Percentiles rank a stretch among this genome's conserved stretches.
These are phyloP conservation scores for Lochmaea crataegi DNA, from an alignment of 2,888 invertebrate genomes.

Conservation along the genomic window DNA sequence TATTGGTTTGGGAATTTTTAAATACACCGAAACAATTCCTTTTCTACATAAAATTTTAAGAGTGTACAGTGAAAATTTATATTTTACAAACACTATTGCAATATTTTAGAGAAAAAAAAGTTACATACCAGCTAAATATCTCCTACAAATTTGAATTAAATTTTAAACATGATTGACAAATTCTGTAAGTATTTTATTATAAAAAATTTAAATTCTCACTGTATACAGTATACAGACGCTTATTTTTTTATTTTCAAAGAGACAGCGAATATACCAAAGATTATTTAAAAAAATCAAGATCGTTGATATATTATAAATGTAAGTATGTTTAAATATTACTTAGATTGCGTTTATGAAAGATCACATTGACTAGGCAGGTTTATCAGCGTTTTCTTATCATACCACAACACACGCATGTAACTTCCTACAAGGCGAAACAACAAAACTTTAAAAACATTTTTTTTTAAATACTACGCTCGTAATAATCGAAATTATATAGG, in stretches of 20 bases:
- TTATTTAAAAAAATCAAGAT: conserved; percentile 38
- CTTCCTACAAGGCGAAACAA: conserved; percentile 28
- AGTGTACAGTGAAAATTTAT: neutral
- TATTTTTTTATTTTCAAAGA: conserved; percentile 33
- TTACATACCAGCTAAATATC: too few species aligned
- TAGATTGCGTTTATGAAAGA: conserved; percentile 55
- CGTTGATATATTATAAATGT: conserved; percentile 49
- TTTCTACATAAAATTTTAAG: neutral
- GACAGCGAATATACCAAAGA: conserved; percentile 37
- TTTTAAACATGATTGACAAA: too few species aligned
- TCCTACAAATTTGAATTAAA: too few species aligned
- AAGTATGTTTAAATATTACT: conserved; percentile 52
- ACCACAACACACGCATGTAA: conserved; percentile 48
- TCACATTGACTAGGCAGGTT: conserved; percentile 56
- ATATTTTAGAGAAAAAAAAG: too few species aligned
- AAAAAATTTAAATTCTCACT: conserved; percentile 11
- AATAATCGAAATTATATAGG: too few species aligned
- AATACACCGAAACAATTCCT: conserved; percentile 13
- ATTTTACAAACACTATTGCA: too few species aligned
- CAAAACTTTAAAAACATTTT: conserved; percentile 18
- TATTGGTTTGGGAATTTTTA: conserved; percentile 9
- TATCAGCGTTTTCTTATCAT: conserved; percentile 53
- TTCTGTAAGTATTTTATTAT: neutral
- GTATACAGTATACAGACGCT: conserved; percentile 24
- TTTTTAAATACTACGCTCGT: neutral